phyloP scores from a whole-genome alignment of 2,113 vertebrate genomes.

The Scatophagus argus region DNA sequence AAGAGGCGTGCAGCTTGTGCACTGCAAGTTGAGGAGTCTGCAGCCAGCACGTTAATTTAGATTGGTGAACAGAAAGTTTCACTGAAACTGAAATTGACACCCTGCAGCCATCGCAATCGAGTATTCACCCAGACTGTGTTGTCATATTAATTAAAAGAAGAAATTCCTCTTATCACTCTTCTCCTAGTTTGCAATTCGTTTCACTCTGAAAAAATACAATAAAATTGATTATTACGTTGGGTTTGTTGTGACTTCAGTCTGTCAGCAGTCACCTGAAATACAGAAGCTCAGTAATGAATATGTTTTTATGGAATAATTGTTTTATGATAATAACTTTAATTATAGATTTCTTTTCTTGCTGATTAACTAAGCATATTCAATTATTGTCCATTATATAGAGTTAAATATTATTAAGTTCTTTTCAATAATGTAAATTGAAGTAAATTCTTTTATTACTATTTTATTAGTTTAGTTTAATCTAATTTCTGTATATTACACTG shows the following conservation, averaged over 20 bases:
- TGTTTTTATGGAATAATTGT: conserved; percentile 49
- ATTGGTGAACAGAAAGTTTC: too few species aligned
- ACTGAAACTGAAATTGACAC: too few species aligned
- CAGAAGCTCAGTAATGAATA: conserved; percentile 45
- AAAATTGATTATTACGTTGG: conserved; percentile 23
- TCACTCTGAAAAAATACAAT: conserved; percentile 8
- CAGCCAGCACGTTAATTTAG: too few species aligned
- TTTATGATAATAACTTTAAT: conserved; percentile 48
- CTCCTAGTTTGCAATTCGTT: conserved; percentile 4
- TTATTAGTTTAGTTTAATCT: not conserved
- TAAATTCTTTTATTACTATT: not conserved
- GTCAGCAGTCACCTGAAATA: conserved; percentile 38
- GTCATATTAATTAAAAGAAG: conserved; percentile 13
- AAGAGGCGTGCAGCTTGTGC: too few species aligned
- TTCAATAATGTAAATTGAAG: conserved; percentile 5
- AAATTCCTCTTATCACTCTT: conserved; percentile 1
- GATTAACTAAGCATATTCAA: conserved; percentile 32
- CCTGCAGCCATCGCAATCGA: too few species aligned
- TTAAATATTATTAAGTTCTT: not conserved
- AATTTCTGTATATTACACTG: not conserved
- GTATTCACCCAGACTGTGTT: too few species aligned
- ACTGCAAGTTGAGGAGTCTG: too few species aligned
- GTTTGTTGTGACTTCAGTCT: conserved; percentile 23
- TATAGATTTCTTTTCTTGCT: conserved; percentile 51
- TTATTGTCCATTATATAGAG: conserved; percentile 23